A percentile compares a stretch with the other conserved stretches of the same genome.
These are phyloP conservation scores for Tubiluchus corallicola DNA, from an alignment of 2,888 invertebrate species.

Conservation along the genomic window DNA sequence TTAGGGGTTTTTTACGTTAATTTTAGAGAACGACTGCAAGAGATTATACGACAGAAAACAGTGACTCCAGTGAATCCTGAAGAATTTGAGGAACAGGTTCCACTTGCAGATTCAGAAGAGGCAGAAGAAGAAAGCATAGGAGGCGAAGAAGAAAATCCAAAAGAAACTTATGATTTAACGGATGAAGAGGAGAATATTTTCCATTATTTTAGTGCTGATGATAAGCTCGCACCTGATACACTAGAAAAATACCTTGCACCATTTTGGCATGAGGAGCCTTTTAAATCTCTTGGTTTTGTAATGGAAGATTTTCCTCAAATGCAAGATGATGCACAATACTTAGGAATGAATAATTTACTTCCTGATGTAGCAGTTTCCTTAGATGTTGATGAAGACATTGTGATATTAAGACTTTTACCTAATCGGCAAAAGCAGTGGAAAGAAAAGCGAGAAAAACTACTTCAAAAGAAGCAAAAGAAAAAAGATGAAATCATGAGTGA, in stretches of 20 bases:
- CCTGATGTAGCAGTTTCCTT: not conserved
- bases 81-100: constrained; percentile 5
- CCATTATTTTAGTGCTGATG: constrained; percentile 25
- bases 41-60: constrained; percentile 28
- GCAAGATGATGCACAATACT: not conserved
- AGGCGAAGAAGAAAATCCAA: not conserved
- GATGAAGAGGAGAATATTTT: constrained; percentile 29
- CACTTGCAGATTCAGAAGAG: too few species aligned
- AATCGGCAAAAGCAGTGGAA: not conserved
- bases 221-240: constrained; percentile 24
- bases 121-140: not conserved
- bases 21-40: constrained; percentile 28
- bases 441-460: not conserved
- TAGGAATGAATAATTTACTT: not conserved
- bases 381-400: not conserved
- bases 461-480: constrained; percentile 21
- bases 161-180: constrained; percentile 20
- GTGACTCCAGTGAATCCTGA: constrained; percentile 27
- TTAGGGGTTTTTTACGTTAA: constrained; percentile 30
- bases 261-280: too few species aligned
- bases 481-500: constrained; percentile 24
- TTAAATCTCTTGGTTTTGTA: constrained; percentile 20
- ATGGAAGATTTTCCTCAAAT: not conserved
- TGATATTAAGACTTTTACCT: not conserved
- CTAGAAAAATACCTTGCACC: too few species aligned